Percentiles rank a stretch among this genome's conserved stretches.
These are phyloP conservation scores for Drosophila kambysellisi DNA, from an alignment of 2,888 invertebrate species.

Conservation along the genomic window DNA sequence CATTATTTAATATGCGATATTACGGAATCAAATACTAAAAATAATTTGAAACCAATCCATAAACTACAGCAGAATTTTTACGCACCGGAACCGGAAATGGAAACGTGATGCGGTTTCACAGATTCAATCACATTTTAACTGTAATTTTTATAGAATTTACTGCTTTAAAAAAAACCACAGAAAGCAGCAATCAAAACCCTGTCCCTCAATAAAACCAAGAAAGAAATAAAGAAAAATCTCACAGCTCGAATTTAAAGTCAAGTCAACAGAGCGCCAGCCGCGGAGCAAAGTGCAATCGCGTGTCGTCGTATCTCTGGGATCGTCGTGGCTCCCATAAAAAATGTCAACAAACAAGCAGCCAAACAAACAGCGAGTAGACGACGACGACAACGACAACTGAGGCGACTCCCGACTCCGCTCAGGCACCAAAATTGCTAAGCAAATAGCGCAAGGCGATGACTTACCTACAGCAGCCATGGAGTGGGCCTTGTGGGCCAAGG, in stretches of 20 bases:
- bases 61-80: neutral
- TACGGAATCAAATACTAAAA: neutral
- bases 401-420: conserved; percentile 17
- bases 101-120: neutral
- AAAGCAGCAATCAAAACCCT: conserved; percentile 6
- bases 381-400: conserved; percentile 6
- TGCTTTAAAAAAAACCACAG: neutral
- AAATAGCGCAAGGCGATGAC: conserved; percentile 61
- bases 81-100: neutral
- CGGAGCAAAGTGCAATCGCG: conserved; percentile 55
- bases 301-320: conserved; percentile 57
- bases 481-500: neutral
- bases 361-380: conserved; percentile 24
- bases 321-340: conserved; percentile 35
- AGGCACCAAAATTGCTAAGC: conserved; percentile 67
- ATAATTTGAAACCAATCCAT: neutral
- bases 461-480: conserved; percentile 7
- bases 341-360: conserved; percentile 50
- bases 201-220: conserved; percentile 14
- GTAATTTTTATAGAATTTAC: neutral
- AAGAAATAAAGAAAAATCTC: neutral
- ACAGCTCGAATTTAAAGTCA: conserved; percentile 33
- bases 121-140: neutral
- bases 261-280: conserved; percentile 41
- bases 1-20: too few relatives aligned